Conservation (phyloP, 2,888 invertebrate genomes). For the Iphiclides podalirius region DNA sequence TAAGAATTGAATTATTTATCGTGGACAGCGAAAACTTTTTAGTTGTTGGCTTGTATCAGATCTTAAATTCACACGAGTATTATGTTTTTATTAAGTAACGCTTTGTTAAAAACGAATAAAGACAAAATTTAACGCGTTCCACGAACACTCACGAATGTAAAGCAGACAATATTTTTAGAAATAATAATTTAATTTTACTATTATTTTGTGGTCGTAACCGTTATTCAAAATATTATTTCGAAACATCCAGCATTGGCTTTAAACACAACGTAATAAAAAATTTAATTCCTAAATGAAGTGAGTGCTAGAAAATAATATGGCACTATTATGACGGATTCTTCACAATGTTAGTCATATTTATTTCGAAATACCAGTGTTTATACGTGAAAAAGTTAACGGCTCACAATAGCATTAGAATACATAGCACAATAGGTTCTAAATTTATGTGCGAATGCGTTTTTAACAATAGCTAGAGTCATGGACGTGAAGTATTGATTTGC, state of each 20-base stretch:
- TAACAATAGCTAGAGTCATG: neutral
- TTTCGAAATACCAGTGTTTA: conserved; percentile 16
- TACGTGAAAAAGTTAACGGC: conserved; percentile 29
- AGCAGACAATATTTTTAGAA: neutral
- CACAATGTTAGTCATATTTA: neutral
- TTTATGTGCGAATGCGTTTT: conserved; percentile 18
- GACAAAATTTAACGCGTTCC: neutral
- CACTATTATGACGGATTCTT: neutral
- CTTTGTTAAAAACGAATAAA: neutral
- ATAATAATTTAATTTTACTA: neutral
- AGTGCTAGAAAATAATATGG: neutral
- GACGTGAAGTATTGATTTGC: conserved; percentile 19
- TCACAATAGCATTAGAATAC: conserved; percentile 1
- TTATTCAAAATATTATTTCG: neutral
- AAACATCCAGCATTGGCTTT: neutral
- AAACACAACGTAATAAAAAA: neutral
- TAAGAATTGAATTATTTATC: neutral
- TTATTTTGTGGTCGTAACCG: neutral
- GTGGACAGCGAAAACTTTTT: no score
- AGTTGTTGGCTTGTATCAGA: no score
- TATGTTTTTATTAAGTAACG: no score
- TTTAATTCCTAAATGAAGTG: neutral
- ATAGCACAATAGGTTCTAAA: conserved; percentile 11
- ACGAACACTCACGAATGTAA: neutral
- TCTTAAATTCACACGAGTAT: no score